Evolutionary conservation across 2,797 vertebrate genomes (phyloP).

Genomic region (Mormyrus hasselquistii): DNA sequence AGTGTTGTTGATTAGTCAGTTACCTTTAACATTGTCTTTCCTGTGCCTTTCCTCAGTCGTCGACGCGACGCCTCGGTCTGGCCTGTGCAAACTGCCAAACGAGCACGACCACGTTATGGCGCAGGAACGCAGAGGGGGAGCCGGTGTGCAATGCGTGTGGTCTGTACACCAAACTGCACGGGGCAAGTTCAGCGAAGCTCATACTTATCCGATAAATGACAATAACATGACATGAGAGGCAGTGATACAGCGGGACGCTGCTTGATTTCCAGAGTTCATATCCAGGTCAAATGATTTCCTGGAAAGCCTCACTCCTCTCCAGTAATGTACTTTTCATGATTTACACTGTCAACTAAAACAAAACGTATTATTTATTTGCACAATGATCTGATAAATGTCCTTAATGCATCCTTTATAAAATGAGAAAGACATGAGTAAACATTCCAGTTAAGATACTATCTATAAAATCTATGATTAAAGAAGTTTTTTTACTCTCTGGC

Average conservation of each 20-base stretch:
- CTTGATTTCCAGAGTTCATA: not conserved
- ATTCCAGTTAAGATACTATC: not conserved
- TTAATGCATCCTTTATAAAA: not conserved
- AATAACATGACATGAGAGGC: not conserved
- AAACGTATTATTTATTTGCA: not conserved
- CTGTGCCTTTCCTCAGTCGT: not conserved
- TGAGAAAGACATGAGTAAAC: not conserved
- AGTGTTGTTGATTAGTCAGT: not conserved
- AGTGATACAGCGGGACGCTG: not conserved
- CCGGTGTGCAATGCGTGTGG: constrained; percentile 79
- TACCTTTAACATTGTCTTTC: not conserved
- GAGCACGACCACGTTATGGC: constrained; percentile 63
- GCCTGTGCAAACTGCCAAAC: constrained; percentile 72
- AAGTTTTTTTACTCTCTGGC: not conserved
- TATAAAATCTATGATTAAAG: not conserved
- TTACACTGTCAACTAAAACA: not conserved
- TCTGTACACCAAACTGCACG: constrained; percentile 73
- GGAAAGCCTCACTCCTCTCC: not conserved
- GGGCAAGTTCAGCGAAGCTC: constrained; percentile 43
- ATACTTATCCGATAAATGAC: not conserved
- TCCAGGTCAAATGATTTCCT: not conserved
- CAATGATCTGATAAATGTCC: not conserved
- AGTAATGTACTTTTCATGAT: not conserved
- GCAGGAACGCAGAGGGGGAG: constrained; percentile 66
- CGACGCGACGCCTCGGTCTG: not conserved